Base-by-base conservation (phyloP, 2,113 vertebrate species). In the Istiophorus platypterus region DNA sequence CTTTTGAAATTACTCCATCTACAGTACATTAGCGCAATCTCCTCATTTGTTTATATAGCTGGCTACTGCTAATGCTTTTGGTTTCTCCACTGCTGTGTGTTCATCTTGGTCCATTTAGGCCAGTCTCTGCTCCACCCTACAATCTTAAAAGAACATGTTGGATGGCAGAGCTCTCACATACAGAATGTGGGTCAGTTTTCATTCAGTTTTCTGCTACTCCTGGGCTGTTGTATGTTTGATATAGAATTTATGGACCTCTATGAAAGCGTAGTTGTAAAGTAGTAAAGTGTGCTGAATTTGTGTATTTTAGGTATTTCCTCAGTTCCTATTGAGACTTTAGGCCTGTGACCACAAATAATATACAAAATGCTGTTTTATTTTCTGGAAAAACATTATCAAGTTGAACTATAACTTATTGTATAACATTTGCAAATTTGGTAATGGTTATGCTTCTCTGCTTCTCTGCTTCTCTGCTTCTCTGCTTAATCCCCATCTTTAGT, bases 121-220 rank as follows among this genome's bases (percentile, higher is more conserved):
- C 65, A 27, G 37, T 76, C 54, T 66, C 47, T 26, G 58, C 63
- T 84, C 54, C 49, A 42, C 67, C 0, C 45, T 37, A 64, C 31
- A 74, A 81, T 74, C 52, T 72, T 84, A 59, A 69, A 85, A 42
- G 70, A 80, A 58, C 72, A 76, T 17, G 57, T 18, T 70, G 51
- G 52, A 22, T 18, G 9, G 39, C 67, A 73, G 22, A 63, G 63
- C 29, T 76, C 39, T 61, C 34, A 54, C 34, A 41, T 20, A 47
- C 66, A 51, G 62, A n/a, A n/a, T n/a, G n/a, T n/a, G 13, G 68
- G 59, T 29, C 64, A 34, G 4, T 29, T 64, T 27, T 72, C 47
- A 54, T 54, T 72, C 31, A 45, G 42, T n/a, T 37, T 58, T 58
- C 26, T 62, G 18, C 9, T 47, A 4, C 31, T 51, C 52, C 0